Conservation (phyloP, 1,140 invertebrate genomes). For the Lasioglossum albipes region DNA sequence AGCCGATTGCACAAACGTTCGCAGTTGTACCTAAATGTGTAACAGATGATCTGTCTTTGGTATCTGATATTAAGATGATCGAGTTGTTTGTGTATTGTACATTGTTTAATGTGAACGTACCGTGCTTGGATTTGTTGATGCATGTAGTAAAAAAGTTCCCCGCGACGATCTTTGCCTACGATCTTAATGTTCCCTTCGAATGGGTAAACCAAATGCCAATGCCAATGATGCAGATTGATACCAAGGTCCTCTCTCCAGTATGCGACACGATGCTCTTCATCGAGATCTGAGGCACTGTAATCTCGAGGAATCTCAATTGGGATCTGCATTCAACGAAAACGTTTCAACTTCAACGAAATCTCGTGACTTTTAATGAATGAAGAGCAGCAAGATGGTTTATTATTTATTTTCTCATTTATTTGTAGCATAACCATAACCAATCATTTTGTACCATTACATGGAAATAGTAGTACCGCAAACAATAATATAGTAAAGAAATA, state of each 20-base stretch:
- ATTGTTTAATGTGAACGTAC: constrained; percentile 61
- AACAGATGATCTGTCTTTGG: not conserved
- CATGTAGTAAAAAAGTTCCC: constrained; percentile 84
- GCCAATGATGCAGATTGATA: constrained; percentile 89
- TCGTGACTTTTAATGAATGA: not conserved
- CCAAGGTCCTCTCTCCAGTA: constrained; percentile 83
- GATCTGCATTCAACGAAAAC: constrained; percentile 68
- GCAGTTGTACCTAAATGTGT: constrained; percentile 83
- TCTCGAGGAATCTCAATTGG: constrained; percentile 86
- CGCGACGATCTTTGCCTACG: constrained; percentile 82
- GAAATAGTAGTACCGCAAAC: no score
- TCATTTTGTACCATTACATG: no score
- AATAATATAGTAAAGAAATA: no score
- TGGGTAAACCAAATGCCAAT: constrained; percentile 91
- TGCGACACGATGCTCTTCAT: constrained; percentile 86
- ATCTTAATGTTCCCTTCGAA: constrained; percentile 81
- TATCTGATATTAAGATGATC: no score
- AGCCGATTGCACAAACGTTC: constrained; percentile 85
- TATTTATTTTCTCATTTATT: no score
- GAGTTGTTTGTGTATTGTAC: no score
- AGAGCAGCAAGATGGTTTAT: no score
- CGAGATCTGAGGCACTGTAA: constrained; percentile 87
- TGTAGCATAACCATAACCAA: no score
- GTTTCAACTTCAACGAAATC: not conserved
- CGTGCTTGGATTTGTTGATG: constrained; percentile 83